phyloP scores from a whole-genome alignment of 1,140 invertebrate species.

The Drosophila kanapiae region DNA sequence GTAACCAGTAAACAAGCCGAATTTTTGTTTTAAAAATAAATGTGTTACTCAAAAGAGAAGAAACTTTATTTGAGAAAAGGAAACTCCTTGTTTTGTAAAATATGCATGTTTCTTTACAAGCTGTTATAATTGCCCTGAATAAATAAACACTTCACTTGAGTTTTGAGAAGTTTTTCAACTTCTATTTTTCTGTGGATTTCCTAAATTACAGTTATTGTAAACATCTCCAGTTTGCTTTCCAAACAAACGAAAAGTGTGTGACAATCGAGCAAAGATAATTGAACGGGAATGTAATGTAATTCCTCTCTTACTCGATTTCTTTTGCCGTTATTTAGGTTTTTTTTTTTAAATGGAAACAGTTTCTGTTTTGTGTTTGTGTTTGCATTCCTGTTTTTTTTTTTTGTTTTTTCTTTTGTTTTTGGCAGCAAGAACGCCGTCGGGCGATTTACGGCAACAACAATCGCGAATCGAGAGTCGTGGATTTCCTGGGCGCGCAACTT shows the following conservation, averaged over 20 bases:
- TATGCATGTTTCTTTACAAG: neutral
- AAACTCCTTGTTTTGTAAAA: neutral
- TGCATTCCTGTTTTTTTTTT: conserved; percentile 20
- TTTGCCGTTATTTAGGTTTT: neutral
- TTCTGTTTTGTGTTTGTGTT: conserved; percentile 34
- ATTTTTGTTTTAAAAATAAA: neutral
- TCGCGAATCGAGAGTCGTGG: conserved; percentile 34
- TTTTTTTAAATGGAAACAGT: conserved; percentile 13
- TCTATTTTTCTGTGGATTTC: neutral
- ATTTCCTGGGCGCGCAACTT: conserved; percentile 49
- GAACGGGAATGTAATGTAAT: conserved; percentile 5
- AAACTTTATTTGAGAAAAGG: neutral
- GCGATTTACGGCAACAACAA: conserved; percentile 38
- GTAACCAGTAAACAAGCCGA: neutral
- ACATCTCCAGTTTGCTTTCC: neutral
- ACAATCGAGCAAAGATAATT: neutral
- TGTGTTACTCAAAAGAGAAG: neutral
- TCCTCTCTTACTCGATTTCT: neutral
- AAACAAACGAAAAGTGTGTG: conserved; percentile 17
- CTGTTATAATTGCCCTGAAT: neutral
- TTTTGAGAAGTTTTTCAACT: neutral
- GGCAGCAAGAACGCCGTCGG: conserved; percentile 32
- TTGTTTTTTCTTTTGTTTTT: conserved; percentile 15
- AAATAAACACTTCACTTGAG: neutral
- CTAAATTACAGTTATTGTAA: neutral